Base-by-base conservation (phyloP, 2,113 vertebrate species). In the Arvicanthis niloticus region DNA sequence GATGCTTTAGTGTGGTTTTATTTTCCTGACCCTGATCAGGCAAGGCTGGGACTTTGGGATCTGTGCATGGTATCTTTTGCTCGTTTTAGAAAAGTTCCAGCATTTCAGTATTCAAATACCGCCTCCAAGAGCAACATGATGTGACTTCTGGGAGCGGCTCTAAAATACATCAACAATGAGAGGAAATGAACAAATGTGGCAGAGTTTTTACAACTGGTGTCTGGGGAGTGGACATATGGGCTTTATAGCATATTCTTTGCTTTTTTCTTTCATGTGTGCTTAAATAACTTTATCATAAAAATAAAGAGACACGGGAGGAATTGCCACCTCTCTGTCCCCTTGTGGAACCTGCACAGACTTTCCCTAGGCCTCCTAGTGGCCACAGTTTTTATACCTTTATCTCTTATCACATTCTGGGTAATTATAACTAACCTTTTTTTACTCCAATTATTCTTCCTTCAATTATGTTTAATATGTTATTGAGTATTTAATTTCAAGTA, bases 361-460 rank as follows among this genome's bases (percentile, higher is more conserved):
- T 85, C 84, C n/a, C 68, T 58, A 1, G 88, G 37, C 72, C n/a
- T 92, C 68, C 76, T 91, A 89, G 31, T 76, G 45, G 22, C 88
- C 24, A 29, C 58, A 70, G 85, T 94, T 93, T 91, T 45, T 31
- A 45, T 75, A 62, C 70, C 86, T 95, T 91, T 91, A 82, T 45
- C 73, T 91, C 67, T 84, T 24, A 60, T 73, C 42, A 90, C 67
- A 96, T 84, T 82, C 45, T 84, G 75, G n/a, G 13, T 93, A 90
- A 90, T 95, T 93, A 96, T 37, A 84, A 92, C 89, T 95, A 42
- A 75, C 19, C 42, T 96, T 88, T 91, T 96, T 95, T 96, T 88
- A 88, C 65, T 53, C 85, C 42, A 62, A 90, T 90, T 92, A 80
- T 94, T 65, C 68, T 96, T 10, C 86, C 67, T 93, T 88, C 45